Conservation (phyloP, 2,113 vertebrate species). For the Zosterops lateralis region DNA sequence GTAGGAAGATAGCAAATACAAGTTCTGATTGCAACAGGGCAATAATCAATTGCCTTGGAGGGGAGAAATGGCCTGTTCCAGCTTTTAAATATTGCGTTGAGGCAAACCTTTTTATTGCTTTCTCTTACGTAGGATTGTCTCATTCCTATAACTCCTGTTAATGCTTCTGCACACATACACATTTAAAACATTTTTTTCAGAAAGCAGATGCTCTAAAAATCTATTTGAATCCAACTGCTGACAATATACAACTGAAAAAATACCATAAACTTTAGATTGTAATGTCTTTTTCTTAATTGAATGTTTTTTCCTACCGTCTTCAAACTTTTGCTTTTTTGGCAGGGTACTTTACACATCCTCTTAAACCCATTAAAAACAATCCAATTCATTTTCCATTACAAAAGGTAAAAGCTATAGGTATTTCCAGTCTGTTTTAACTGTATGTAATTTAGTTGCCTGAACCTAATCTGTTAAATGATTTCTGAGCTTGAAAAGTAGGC, state of each 20-base stretch:
- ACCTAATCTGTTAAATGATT: not conserved
- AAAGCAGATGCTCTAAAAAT: not conserved
- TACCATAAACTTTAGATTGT: not conserved
- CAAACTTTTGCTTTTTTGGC: not conserved
- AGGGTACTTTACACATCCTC: not conserved
- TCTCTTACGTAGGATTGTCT: not conserved
- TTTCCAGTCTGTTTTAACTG: not conserved
- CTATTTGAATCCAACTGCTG: not conserved
- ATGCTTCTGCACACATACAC: not conserved
- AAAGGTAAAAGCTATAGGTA: not conserved
- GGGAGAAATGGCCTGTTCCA: not conserved
- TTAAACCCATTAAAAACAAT: not conserved
- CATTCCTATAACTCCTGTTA: not conserved
- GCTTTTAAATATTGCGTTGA: not conserved
- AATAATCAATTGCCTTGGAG: not conserved
- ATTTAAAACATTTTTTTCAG: not conserved
- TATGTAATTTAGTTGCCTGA: not conserved
- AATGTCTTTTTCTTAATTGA: not conserved
- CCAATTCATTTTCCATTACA: not conserved
- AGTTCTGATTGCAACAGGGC: not conserved
- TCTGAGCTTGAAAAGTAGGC: not conserved
- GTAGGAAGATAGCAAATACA: not conserved
- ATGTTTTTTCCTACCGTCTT: not conserved
- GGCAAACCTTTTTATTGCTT: not conserved
- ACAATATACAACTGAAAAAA: not conserved